Percentiles rank a stretch among this genome's conserved stretches.
These are phyloP conservation scores for Xenotilapia caudafasciata DNA, from an alignment of 2,113 vertebrate species.

Conservation along the genomic window DNA sequence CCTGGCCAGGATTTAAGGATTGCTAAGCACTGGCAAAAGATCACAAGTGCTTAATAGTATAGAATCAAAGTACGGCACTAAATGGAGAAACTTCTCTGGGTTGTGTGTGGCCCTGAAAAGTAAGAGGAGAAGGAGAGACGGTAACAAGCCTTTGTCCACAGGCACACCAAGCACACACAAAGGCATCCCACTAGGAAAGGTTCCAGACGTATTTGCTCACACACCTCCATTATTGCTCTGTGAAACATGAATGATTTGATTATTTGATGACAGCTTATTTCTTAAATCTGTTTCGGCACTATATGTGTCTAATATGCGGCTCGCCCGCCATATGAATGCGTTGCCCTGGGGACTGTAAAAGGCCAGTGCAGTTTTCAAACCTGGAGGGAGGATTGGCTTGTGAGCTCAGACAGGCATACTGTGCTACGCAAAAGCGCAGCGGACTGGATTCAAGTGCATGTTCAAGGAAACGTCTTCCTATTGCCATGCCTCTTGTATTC, in stretches of 20 bases:
- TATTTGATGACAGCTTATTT: constrained; percentile 75
- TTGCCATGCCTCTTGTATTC: background rate
- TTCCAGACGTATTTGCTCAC: constrained; percentile 33
- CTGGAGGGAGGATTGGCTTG: constrained; percentile 62
- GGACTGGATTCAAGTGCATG: constrained; percentile 61
- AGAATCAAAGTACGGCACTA: background rate
- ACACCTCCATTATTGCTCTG: constrained; percentile 63
- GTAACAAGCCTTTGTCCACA: constrained; percentile 45
- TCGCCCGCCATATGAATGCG: constrained; percentile 28
- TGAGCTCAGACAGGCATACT: constrained; percentile 51
- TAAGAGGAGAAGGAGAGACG: background rate
- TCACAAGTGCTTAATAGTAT: background rate
- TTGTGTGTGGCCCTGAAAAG: background rate
- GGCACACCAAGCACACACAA: constrained; percentile 48
- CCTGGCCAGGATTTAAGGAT: background rate
- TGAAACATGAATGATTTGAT: constrained; percentile 73
- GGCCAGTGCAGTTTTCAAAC: constrained; percentile 50
- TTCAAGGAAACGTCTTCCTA: constrained; percentile 41
- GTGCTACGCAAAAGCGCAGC: constrained; percentile 53
- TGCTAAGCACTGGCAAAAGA: background rate
- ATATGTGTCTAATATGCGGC: constrained; percentile 64
- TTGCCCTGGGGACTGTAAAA: constrained; percentile 52
- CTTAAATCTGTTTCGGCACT: constrained; percentile 70
- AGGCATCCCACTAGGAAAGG: constrained; percentile 47
- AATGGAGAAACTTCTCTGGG: background rate